These are phyloP conservation scores for Phoeniculus purpureus DNA, from an alignment of 2,797 vertebrate species.

Conservation along the genomic window DNA sequence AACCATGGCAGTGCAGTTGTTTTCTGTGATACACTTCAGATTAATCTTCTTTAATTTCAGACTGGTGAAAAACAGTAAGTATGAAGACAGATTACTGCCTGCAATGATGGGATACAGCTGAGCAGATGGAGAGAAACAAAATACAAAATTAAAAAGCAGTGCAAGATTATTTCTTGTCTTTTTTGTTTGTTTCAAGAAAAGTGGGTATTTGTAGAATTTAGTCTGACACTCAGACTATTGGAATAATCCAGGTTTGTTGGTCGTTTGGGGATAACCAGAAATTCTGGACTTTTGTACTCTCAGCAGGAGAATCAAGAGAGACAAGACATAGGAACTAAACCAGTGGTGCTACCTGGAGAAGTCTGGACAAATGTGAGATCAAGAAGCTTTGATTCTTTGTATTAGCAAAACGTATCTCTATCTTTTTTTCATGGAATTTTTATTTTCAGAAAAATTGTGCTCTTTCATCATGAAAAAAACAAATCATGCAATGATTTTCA, in stretches of 20 bases:
- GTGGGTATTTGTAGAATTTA: not conserved
- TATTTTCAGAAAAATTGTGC: not conserved
- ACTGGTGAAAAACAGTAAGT: not conserved
- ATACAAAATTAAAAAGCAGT: not conserved
- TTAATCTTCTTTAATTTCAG: not conserved
- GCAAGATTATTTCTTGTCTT: not conserved
- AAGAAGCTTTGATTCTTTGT: not conserved
- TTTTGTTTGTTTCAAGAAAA: not conserved
- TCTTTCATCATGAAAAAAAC: not conserved
- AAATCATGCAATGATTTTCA: not conserved
- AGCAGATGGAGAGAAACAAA: not conserved
- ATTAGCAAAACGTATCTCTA: not conserved
- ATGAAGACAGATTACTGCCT: not conserved
- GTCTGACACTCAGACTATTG: not conserved
- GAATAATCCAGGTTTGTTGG: not conserved
- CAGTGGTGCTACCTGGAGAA: not conserved
- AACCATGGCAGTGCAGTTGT: not conserved
- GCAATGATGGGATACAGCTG: not conserved
- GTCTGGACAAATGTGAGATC: not conserved
- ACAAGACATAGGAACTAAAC: not conserved
- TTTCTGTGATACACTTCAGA: not conserved
- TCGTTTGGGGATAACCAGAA: not conserved
- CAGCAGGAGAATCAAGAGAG: not conserved
- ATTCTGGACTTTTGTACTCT: not conserved
- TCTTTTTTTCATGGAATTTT: not conserved